Evolutionary conservation across 2,888 invertebrate species (phyloP).

Genomic region (Orthonychiurus folsomi): DNA sequence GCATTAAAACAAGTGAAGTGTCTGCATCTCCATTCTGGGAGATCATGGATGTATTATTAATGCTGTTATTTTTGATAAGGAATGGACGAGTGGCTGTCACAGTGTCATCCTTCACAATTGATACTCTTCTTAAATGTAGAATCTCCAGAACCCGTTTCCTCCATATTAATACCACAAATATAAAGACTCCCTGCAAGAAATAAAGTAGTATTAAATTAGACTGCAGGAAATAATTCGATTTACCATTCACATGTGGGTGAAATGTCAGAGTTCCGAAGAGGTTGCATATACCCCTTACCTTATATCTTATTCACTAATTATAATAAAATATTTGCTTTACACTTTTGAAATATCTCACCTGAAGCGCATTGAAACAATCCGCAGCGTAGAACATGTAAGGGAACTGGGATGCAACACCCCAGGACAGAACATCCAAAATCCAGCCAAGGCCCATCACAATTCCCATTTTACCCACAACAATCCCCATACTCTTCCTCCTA

Average conservation of each 20-base stretch:
- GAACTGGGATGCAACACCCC: slow-evolving; percentile 29
- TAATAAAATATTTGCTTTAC: neutral
- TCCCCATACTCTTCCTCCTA: slow-evolving; percentile 37
- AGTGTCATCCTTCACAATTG: slow-evolving; percentile 38
- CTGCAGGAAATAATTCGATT: neutral
- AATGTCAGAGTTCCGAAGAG: no score
- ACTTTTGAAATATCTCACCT: no score
- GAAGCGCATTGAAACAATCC: slow-evolving; percentile 36
- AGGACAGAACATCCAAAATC: slow-evolving; percentile 38
- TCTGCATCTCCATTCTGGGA: slow-evolving; percentile 5
- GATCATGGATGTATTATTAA: neutral
- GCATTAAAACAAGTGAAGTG: slow-evolving; percentile 5
- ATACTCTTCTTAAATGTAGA: slow-evolving; percentile 34
- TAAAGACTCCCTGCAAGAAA: slow-evolving; percentile 37
- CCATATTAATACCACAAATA: slow-evolving; percentile 37
- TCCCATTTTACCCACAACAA: slow-evolving; percentile 38
- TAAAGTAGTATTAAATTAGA: neutral
- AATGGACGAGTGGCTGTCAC: slow-evolving; percentile 35
- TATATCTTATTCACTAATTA: neutral
- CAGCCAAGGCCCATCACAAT: slow-evolving; percentile 40
- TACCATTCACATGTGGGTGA: neutral
- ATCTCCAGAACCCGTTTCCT: slow-evolving; percentile 38
- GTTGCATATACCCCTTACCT: neutral
- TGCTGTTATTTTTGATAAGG: neutral
- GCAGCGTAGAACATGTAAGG: slow-evolving; percentile 34